Evolutionary conservation across 2,888 invertebrate genomes (phyloP), one percentile per base, ranked within the genome.

Genomic region (Drosophila anomalata): DNA sequence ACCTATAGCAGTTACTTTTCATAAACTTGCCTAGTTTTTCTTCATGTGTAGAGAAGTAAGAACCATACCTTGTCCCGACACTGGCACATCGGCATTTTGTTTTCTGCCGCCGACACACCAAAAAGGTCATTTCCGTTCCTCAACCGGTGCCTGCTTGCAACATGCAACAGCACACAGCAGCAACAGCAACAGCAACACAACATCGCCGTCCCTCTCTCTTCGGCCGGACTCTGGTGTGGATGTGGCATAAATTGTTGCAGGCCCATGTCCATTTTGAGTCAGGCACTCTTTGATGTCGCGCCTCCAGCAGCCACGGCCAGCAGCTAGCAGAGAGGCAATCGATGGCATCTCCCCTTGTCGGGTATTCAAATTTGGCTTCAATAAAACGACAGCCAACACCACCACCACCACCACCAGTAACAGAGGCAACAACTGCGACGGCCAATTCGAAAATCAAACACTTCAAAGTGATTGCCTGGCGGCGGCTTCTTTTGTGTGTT

Each of bases 291-390:
- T 86, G 87, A 86, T 86, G 83, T 83, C 83, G 86, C 80, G 86
- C 71, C 83, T 71, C 53, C 70, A 55, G 54, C 54, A 53, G 56
- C 58, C 68, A 33, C 54, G 50, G 56, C 58, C 68, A 33, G 50
- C 41, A 20, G 42, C 68, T 52, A 55, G 50, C 54, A 52, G 56
- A 50, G 57, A 29, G 50, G 50, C 41, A 20, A 8, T 7, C 50
- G 56, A 62, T 62, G 60, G 48, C 52, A 58, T 53, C 52, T 78
- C 73, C 74, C 76, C 82, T 74, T 79, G 82, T 85, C 82, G 82
- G 71, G 84, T 87, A 85, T 85, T 85, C 85, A 85, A 87, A 85
- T 87, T 85, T 86, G 87, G 87, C 84, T 86, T 86, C 84, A 84
- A 86, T 84, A 84, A 84, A 86, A 74, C 82, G 83, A 82, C 82